Base-by-base conservation (phyloP, 2,888 invertebrate genomes). In the Rotaria magnacalcarata region DNA sequence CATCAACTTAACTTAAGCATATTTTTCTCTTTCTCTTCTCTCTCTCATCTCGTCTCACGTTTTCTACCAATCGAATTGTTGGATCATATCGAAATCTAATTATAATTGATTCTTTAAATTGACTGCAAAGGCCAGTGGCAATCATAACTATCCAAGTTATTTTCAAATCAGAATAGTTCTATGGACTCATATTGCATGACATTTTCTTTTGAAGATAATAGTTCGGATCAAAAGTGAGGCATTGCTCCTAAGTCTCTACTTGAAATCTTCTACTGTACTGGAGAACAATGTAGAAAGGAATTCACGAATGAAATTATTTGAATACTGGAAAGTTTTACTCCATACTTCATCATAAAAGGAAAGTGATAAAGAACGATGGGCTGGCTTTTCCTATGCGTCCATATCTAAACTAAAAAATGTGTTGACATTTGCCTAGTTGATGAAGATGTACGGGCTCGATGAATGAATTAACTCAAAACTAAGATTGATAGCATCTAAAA, bases 1-100 rank as follows among this genome's bases (percentile, higher is more conserved):
- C 24, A 24, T 56, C 56, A 56, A 56, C 24, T 52, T 3, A 24
- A 8, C 8, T 19, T 67, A 5, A 5, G 19, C 5, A 14, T 67
- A 34, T 52, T 41, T 67, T 67, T 67, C 16, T 19, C 27, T 34
- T 34, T 34, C 16, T 67, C 21, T 21, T 14, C 67, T 16, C 7
- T 24, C 7, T 11, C 6, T 50, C 7, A 50, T 50, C 14, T 50
- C 24, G 16, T 80, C n/a, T 80, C 34, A 60, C 27, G 34, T 80
- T 47, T 80, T 80, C 80, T 80, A 47, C 80, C 80, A 80, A 80
- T 80, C 43, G 47, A 14, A 80, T 47, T 11, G n/a, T 19, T 47
- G n/a, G 47, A 80, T 80, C 80, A 80, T 80, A 80, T 80, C 80
- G n/a, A 80, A 80, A 43, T 80, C 24, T 80, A 80, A 80, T 80